These are phyloP conservation scores for Epinotia bilunana DNA, from an alignment of 2,888 invertebrate species.

Conservation along the genomic window DNA sequence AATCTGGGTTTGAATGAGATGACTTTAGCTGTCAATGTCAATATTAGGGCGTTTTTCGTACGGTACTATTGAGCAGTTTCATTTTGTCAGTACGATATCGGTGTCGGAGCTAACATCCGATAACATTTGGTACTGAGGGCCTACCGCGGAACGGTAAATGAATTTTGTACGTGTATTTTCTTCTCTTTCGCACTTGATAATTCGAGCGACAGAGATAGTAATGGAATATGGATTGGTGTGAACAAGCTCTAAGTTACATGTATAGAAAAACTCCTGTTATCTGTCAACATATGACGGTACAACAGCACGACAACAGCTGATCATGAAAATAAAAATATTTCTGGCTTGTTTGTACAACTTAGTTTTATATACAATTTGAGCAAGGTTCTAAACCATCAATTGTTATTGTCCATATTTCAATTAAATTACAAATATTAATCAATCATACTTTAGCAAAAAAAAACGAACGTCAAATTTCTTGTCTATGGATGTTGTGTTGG, in stretches of 20 bases:
- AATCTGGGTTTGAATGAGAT: background rate
- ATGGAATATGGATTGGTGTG: background rate
- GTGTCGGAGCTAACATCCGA: too few relatives aligned
- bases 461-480: constrained; percentile 29
- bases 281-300: background rate
- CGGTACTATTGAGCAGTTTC: background rate
- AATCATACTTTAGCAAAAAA: constrained; percentile 5
- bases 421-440: background rate
- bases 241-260: background rate
- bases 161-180: too few relatives aligned
- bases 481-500: constrained; percentile 42
- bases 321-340: background rate
- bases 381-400: too few relatives aligned
- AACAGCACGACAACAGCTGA: background rate
- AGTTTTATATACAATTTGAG: background rate
- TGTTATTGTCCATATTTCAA: too few relatives aligned
- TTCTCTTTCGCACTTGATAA: too few relatives aligned
- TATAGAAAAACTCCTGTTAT: background rate
- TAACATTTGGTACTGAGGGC: background rate
- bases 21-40: background rate
- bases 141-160: too few relatives aligned
- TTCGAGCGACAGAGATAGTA: too few relatives aligned
- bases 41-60: background rate
- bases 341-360: background rate
- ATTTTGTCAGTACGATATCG: too few relatives aligned